These are phyloP conservation scores for Puma concolor DNA, from an alignment of 2,113 vertebrate species.

Conservation along the genomic window DNA sequence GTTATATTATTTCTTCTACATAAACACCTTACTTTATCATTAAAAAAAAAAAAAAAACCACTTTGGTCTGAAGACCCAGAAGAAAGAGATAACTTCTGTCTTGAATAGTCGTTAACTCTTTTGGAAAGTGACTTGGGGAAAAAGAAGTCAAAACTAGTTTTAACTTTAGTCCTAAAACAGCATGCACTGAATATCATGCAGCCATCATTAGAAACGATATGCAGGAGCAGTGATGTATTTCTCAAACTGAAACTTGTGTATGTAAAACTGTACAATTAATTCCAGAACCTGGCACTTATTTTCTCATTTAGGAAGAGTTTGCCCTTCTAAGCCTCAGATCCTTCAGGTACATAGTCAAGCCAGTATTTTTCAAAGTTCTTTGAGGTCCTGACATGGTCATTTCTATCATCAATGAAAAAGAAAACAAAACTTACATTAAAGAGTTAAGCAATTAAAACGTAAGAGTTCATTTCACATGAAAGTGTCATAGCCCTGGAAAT, in stretches of 20 bases:
- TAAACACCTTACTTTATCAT: not conserved
- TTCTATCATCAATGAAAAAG: not conserved
- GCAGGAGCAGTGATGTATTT: not conserved
- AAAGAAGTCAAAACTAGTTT: constrained; percentile 14
- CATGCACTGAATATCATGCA: not conserved
- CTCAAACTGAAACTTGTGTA: not conserved
- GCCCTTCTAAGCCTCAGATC: not conserved
- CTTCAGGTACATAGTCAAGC: not conserved
- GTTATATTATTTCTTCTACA: not conserved
- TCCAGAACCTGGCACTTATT: not conserved
- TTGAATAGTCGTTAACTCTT: not conserved
- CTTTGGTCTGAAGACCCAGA: not conserved
- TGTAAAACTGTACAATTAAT: not conserved
- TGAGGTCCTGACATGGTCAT: not conserved
- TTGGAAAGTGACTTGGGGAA: not conserved
- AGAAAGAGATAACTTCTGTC: not conserved
- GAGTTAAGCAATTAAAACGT: not conserved
- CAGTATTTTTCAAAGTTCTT: constrained; percentile 7
- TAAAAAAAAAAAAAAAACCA: not conserved
- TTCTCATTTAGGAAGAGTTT: not conserved
- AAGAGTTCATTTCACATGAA: not conserved
- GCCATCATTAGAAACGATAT: not conserved
- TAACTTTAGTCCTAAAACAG: not conserved
- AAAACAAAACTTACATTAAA: not conserved
- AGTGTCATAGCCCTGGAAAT: not conserved